These are phyloP conservation scores for Blastobasis adustella DNA, from an alignment of 2,888 invertebrate genomes.

Conservation along the genomic window DNA sequence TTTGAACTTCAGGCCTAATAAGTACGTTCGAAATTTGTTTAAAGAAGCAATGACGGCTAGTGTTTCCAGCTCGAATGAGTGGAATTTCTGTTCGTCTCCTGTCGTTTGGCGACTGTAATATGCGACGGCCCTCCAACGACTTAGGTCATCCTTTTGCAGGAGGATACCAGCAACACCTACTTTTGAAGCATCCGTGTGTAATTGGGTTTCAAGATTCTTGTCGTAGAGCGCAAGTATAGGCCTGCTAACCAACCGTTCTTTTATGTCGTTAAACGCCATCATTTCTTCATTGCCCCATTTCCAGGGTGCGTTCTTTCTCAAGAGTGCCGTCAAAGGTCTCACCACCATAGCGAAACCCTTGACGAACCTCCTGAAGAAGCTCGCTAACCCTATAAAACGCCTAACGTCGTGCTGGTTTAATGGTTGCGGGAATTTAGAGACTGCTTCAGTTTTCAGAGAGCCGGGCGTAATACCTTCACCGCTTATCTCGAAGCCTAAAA, in stretches of 20 bases:
- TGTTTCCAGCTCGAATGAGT: too few species aligned
- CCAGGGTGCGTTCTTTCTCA: slow-evolving; percentile 1
- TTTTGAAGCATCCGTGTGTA: slow-evolving; percentile 30
- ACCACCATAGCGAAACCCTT: too few species aligned
- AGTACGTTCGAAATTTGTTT: slow-evolving; percentile 4
- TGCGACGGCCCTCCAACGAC: slow-evolving; percentile 21
- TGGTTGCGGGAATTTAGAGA: slow-evolving; percentile 3
- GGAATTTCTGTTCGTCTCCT: neutral
- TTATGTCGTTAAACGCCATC: slow-evolving; percentile 14
- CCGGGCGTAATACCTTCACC: slow-evolving; percentile 3
- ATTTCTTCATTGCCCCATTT: slow-evolving; percentile 8
- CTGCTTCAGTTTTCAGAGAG: slow-evolving; percentile 1
- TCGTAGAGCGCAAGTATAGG: slow-evolving; percentile 22
- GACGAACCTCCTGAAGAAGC: slow-evolving; percentile 6
- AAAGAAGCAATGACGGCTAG: slow-evolving; percentile 2
- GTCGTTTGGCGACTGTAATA: neutral
- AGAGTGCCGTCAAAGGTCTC: neutral
- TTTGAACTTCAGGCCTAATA: slow-evolving; percentile 1
- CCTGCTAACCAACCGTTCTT: slow-evolving; percentile 11
- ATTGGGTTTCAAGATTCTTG: slow-evolving; percentile 14
- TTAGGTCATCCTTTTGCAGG: slow-evolving; percentile 14
- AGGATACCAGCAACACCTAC: slow-evolving; percentile 24
- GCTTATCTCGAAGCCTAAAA: slow-evolving; percentile 3
- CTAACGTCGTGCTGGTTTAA: slow-evolving; percentile 1
- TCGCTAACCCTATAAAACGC: slow-evolving; percentile 1